These are phyloP conservation scores for Synergus laeviventris DNA, from an alignment of 2,888 invertebrate species.

Conservation along the genomic window DNA sequence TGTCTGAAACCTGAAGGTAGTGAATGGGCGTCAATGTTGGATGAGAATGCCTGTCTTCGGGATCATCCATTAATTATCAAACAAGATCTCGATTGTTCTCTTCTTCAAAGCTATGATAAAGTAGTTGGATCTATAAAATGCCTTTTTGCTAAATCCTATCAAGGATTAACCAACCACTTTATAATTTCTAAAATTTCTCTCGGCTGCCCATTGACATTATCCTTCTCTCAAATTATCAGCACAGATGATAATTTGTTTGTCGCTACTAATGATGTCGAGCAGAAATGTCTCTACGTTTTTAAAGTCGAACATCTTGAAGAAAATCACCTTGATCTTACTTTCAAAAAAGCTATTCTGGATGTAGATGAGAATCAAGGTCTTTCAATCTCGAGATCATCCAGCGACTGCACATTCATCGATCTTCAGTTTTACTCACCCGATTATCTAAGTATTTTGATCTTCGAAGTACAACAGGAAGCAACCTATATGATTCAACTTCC, in stretches of 20 bases:
- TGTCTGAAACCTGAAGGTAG: constrained; percentile 85
- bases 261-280: constrained; percentile 63
- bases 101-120: constrained; percentile 88
- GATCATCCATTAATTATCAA: constrained; percentile 86
- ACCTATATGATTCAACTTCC: constrained; percentile 69
- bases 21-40: constrained; percentile 87
- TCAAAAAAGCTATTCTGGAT: constrained; percentile 60
- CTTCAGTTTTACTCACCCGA: constrained; percentile 86
- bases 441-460: constrained; percentile 82
- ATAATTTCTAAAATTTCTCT: constrained; percentile 63
- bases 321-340: constrained; percentile 53
- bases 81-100: constrained; percentile 85
- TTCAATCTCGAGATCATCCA: constrained; percentile 57
- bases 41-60: constrained; percentile 84
- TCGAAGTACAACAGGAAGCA: constrained; percentile 66
- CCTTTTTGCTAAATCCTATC: constrained; percentile 83
- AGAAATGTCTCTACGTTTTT: constrained; percentile 65
- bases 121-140: constrained; percentile 82
- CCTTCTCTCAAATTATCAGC: constrained; percentile 66
- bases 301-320: constrained; percentile 58
- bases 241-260: constrained; percentile 65
- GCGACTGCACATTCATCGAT: constrained; percentile 79
- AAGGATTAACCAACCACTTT: constrained; percentile 82
- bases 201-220: constrained; percentile 53
- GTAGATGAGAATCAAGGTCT: constrained; percentile 64